Base-by-base conservation (phyloP, 2,888 invertebrate species). In the Apamea crenata region DNA sequence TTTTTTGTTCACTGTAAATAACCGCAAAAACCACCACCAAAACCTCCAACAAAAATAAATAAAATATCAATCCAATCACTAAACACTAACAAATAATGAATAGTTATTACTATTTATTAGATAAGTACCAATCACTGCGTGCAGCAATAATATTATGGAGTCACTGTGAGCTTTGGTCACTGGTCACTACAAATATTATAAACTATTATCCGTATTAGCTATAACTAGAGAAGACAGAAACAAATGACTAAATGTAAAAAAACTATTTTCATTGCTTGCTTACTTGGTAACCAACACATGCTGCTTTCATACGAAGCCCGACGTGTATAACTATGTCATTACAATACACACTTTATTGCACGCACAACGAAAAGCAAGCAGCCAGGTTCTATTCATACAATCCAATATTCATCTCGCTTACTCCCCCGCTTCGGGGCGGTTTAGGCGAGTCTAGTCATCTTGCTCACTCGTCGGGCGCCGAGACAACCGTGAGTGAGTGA, bases 231-330 rank as follows among this genome's bases (percentile, higher is more conserved):
- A 32, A 32, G 32, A 32, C 32, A 32, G 32, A 32, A 32, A 32
- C 32, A 32, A 32, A 2, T 32, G 32, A 32, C 32, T 2, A 1
- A 32, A 32, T 32, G 32, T 32, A 32, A 32, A 32, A 32, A 32
- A 32, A 32, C 32, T 32, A 2, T 32, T 32, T 32, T 32, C 32
- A 32, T 32, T 32, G 32, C 32, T 32, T 32, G 32, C 32, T 36
- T 36, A 40, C 66, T 67, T 67, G 2, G 66, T 67, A 1, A 1
- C n/a, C 16, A 67, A 2, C 66, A 3, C 66, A 40, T 67, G 40
- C 40, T 40, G 40, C 66, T 67, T 67, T n/a, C n/a, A 67, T 40
- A 67, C 66, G 66, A 67, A 67, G 66, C 66, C 66, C 40, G 66
- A 67, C 66, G 40, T 8, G 36, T 32, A 32, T 32, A 32, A 32